Percentiles rank a stretch among this genome's conserved stretches.
These are phyloP conservation scores for Crocodylus rhombifer DNA, from an alignment of 2,797 vertebrate species.

Conservation along the genomic window DNA sequence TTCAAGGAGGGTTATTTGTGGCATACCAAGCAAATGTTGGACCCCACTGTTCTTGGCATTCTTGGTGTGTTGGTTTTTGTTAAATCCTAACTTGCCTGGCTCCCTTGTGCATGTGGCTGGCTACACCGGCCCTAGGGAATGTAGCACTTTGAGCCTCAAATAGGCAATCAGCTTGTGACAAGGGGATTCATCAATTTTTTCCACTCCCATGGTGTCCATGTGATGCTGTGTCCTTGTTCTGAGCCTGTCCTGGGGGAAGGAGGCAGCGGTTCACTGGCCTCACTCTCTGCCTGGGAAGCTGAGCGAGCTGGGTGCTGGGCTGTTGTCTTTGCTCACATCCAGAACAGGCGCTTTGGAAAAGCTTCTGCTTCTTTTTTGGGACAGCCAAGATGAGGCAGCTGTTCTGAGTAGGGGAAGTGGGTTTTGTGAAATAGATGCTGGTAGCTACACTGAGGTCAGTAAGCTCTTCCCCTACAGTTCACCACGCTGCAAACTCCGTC, in stretches of 20 bases:
- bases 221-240: neutral
- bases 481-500: rapidly evolving
- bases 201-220: neutral
- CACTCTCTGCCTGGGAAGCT: rapidly evolving
- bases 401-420: rapidly evolving
- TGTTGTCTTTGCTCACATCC: rapidly evolving
- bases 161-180: neutral
- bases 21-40: no score
- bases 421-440: neutral
- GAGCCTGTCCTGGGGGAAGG: rapidly evolving
- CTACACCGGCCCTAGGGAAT: neutral
- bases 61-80: neutral
- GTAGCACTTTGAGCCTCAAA: neutral
- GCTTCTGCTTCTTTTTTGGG: no score
- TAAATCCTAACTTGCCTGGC: neutral
- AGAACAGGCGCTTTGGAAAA: neutral
- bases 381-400: no score
- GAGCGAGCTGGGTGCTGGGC: neutral
- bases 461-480: rapidly evolving
- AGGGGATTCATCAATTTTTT: neutral
- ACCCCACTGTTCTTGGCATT: no score
- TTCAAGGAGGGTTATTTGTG: no score
- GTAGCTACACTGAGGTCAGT: neutral
- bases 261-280: neutral
- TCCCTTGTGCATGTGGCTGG: neutral